Evolutionary conservation across 2,888 invertebrate genomes (phyloP).

Genomic region (Sylvicola cinctus): DNA sequence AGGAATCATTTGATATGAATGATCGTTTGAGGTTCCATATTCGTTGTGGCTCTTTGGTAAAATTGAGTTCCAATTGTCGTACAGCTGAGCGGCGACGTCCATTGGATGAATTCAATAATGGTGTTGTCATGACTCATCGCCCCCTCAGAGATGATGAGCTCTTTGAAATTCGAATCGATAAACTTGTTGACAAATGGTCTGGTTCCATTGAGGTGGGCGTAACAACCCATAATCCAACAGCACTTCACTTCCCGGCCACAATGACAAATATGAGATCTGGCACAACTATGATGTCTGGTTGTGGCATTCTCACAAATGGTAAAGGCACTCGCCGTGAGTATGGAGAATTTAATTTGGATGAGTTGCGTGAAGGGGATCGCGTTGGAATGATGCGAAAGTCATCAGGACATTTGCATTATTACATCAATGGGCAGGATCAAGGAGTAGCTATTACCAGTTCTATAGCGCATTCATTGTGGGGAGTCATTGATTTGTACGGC

Average conservation of each 20-base stretch:
- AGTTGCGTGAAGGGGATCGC: constrained; percentile 75
- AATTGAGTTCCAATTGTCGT: constrained; percentile 60
- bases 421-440: constrained; percentile 82
- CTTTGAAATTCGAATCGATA: constrained; percentile 87
- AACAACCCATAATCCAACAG: constrained; percentile 79
- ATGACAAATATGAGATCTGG: constrained; percentile 93
- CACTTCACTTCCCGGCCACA: constrained; percentile 81
- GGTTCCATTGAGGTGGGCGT: constrained; percentile 54
- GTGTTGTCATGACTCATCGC: constrained; percentile 86
- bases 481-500: constrained; percentile 86
- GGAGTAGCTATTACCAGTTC: constrained; percentile 64
- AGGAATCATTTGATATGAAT: constrained; percentile 17
- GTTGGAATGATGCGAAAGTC: constrained; percentile 79
- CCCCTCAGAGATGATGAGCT: constrained; percentile 71
- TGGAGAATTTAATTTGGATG: constrained; percentile 83
- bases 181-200: constrained; percentile 88
- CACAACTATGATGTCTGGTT: constrained; percentile 92
- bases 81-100: constrained; percentile 76
- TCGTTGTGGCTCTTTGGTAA: constrained; percentile 71
- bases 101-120: constrained; percentile 87
- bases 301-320: constrained; percentile 89
- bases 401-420: constrained; percentile 74
- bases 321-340: constrained; percentile 86
- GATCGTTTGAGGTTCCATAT: constrained; percentile 71
- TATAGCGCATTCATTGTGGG: constrained; percentile 69